Percentiles rank a stretch among this genome's conserved stretches.
Evolutionary conservation across 2,113 vertebrate genomes (phyloP).

Genomic region (Callospermophilus lateralis): DNA sequence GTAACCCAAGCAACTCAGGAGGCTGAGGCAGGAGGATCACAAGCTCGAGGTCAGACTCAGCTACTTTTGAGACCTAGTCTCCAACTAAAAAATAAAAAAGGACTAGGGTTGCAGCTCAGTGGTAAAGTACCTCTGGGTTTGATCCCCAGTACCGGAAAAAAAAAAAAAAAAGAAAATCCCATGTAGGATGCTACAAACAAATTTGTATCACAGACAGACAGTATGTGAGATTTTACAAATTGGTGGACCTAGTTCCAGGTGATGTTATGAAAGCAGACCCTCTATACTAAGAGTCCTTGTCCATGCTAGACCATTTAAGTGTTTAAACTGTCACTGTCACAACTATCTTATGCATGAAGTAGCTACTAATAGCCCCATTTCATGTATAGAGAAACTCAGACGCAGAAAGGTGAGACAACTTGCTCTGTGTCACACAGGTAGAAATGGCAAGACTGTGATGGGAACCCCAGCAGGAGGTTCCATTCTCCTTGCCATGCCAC

Average conservation of each 20-base stretch:
- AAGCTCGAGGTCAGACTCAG: too few species aligned
- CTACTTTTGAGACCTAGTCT: too few species aligned
- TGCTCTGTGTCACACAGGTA: background rate
- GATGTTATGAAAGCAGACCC: background rate
- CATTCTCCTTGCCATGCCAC: background rate
- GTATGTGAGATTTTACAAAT: background rate
- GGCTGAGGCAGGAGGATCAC: too few species aligned
- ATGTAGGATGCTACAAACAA: background rate
- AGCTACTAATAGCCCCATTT: background rate
- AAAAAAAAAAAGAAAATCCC: too few species aligned
- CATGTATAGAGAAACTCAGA: background rate
- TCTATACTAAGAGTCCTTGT: background rate
- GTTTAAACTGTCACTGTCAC: background rate
- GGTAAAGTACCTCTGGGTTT: too few species aligned
- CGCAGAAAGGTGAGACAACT: background rate
- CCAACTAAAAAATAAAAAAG: too few species aligned
- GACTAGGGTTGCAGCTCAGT: too few species aligned
- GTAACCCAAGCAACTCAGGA: too few species aligned
- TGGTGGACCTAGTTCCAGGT: background rate
- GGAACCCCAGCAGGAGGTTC: background rate
- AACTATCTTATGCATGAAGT: too few species aligned
- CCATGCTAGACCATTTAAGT: background rate
- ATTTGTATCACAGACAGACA: background rate
- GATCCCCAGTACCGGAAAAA: too few species aligned
- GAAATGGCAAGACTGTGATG: background rate